Conservation (phyloP, 2,888 invertebrate species). For the Amphipyra berbera region DNA sequence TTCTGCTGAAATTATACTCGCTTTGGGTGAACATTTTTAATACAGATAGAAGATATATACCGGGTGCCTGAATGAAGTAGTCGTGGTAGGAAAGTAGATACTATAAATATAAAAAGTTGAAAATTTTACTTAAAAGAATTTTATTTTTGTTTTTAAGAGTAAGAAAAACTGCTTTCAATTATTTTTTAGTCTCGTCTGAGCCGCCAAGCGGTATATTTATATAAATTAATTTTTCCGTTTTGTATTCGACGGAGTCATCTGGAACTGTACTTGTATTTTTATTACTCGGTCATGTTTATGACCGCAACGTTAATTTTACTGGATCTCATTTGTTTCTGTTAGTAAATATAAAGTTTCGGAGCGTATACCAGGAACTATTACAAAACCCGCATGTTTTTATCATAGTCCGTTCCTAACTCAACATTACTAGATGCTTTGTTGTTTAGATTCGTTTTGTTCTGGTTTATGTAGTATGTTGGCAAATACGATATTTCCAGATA, state of each 20-base stretch:
- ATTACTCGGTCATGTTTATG: conserved; percentile 15
- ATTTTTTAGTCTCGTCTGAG: too few species aligned
- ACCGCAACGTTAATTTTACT: conserved; percentile 10
- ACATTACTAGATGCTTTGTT: conserved; percentile 24
- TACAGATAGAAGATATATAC: neutral
- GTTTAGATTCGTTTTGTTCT: conserved; percentile 18
- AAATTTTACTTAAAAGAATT: too few species aligned
- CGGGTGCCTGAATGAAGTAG: too few species aligned
- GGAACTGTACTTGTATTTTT: neutral
- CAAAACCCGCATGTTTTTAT: conserved; percentile 23
- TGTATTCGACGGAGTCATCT: neutral
- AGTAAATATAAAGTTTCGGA: conserved; percentile 4
- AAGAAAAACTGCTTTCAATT: too few species aligned
- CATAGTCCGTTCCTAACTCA: conserved; percentile 11
- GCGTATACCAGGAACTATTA: neutral
- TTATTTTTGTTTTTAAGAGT: too few species aligned
- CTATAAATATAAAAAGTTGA: too few species aligned
- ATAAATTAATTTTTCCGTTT: too few species aligned
- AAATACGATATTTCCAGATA: too few species aligned
- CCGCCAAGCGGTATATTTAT: too few species aligned
- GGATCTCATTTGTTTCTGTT: conserved; percentile 9
- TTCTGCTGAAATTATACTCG: conserved; percentile 4
- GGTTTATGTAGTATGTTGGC: too few species aligned
- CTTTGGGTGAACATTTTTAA: neutral
- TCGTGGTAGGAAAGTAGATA: too few species aligned